A percentile compares a stretch with the other conserved stretches of the same genome.
These are phyloP conservation scores for Carassius gibelio DNA, from an alignment of 2,113 vertebrate species.

Conservation along the genomic window DNA sequence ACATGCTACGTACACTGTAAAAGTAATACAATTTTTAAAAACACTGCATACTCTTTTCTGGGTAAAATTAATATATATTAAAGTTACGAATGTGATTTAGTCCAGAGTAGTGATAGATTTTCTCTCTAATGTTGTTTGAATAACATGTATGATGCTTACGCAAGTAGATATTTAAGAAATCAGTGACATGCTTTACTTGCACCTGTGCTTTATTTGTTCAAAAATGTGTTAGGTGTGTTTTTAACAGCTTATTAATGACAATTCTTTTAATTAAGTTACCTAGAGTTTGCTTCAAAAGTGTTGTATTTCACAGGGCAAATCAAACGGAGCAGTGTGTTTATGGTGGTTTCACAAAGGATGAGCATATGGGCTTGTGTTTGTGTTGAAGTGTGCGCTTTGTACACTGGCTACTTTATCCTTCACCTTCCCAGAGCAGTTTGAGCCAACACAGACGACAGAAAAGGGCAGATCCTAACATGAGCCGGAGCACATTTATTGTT, in stretches of 20 bases:
- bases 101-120: too few relatives aligned
- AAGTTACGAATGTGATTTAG: too few relatives aligned
- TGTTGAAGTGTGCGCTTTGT: slow-evolving; percentile 27
- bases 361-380: slow-evolving; percentile 28
- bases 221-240: neutral
- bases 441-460: slow-evolving; percentile 22
- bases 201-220: neutral
- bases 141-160: neutral
- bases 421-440: slow-evolving; percentile 27
- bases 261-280: slow-evolving; percentile 7
- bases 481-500: neutral
- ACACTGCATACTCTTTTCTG: too few relatives aligned
- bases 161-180: neutral
- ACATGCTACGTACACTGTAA: too few relatives aligned
- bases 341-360: neutral
- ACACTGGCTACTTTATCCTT: slow-evolving; percentile 6
- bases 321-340: slow-evolving; percentile 7
- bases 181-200: neutral
- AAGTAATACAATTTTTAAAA: too few relatives aligned
- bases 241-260: neutral
- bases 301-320: slow-evolving; percentile 12
- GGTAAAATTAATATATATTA: too few relatives aligned
- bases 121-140: too few relatives aligned
- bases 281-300: neutral
- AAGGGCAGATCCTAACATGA: slow-evolving; percentile 30